Evolutionary conservation across 2,797 vertebrate genomes (phyloP).

Genomic region (Streptopelia turtur): DNA sequence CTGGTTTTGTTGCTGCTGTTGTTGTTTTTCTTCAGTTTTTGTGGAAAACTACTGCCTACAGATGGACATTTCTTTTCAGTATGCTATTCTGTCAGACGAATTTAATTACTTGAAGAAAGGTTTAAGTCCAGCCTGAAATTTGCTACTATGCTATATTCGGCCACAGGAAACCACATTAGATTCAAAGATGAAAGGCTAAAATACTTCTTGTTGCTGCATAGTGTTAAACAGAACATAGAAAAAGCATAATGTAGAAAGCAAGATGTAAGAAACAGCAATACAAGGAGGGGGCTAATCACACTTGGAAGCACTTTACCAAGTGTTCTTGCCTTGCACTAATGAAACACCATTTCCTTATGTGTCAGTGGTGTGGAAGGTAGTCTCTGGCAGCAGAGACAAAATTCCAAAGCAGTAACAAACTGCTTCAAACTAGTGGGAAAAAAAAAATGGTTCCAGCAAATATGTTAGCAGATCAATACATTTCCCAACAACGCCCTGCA

Average conservation of each 20-base stretch:
- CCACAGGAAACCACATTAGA: not conserved
- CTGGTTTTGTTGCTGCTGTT: not conserved
- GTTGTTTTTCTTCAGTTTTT: not conserved
- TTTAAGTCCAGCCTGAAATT: not conserved
- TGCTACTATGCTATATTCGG: not conserved
- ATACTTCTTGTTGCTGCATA: not conserved
- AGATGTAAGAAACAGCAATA: not conserved
- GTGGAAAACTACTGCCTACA: not conserved
- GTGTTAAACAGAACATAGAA: not conserved
- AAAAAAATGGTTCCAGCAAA: constrained; percentile 67
- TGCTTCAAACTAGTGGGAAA: constrained; percentile 25
- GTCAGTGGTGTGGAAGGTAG: not conserved
- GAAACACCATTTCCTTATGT: constrained; percentile 6
- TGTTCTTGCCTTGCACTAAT: not conserved
- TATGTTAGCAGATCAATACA: constrained; percentile 69
- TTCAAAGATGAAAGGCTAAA: not conserved
- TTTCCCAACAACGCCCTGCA: constrained; percentile 54
- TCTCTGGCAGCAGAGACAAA: constrained; percentile 34
- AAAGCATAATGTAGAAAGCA: not conserved
- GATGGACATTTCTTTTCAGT: not conserved
- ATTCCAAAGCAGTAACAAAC: constrained; percentile 47
- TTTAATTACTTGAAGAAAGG: not conserved
- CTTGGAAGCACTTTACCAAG: not conserved
- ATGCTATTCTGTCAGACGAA: not conserved
- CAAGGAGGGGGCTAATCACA: not conserved